Conservation (phyloP, 2,113 vertebrate species). For the Strix uralensis region DNA sequence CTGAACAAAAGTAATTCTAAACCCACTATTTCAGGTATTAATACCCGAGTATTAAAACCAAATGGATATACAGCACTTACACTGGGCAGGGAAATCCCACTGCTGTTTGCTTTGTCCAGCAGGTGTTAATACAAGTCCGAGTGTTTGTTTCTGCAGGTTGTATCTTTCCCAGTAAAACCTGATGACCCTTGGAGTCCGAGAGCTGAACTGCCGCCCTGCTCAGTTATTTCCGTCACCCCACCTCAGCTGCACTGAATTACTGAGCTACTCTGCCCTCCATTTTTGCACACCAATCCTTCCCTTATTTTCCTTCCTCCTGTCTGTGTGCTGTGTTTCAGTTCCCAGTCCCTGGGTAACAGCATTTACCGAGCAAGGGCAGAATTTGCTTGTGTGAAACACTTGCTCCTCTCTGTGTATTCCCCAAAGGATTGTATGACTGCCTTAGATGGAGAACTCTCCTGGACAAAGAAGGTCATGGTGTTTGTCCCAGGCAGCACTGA, state of each 20-base stretch:
- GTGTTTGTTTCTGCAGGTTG: not conserved
- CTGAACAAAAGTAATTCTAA: not conserved
- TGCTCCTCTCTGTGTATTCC: not conserved
- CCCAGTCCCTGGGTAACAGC: not conserved
- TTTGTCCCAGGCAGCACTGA: constrained; percentile 18
- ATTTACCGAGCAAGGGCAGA: not conserved
- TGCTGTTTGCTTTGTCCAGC: not conserved
- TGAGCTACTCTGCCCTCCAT: accelerated
- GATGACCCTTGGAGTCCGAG: not conserved
- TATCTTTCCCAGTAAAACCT: not conserved
- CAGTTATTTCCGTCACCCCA: not conserved
- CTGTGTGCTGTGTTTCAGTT: not conserved
- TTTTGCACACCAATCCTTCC: not conserved
- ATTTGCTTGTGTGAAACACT: not conserved
- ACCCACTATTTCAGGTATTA: not conserved
- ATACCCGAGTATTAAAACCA: not conserved
- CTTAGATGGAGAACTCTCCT: not conserved
- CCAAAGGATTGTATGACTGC: not conserved
- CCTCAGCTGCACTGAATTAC: not conserved
- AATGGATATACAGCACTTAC: not conserved
- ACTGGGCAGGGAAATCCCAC: not conserved
- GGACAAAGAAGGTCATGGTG: not conserved
- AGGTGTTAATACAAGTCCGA: not conserved
- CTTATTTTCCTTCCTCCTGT: not conserved
- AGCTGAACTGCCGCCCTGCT: not conserved